These are phyloP conservation scores for Peromyscus polionotus DNA, from an alignment of 2,113 vertebrate genomes.

Conservation along the genomic window DNA sequence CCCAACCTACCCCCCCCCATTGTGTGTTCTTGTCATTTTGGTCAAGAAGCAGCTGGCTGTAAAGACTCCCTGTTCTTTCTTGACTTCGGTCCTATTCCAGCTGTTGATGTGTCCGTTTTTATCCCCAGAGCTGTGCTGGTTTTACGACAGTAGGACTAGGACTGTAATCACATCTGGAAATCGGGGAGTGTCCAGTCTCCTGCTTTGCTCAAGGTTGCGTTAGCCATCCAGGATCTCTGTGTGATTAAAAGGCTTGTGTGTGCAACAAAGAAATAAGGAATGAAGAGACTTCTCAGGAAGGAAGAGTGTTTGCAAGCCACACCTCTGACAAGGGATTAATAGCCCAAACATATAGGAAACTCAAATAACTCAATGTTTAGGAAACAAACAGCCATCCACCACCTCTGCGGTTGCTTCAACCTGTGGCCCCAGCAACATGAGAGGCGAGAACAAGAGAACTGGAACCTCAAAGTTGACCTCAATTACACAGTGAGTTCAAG, in stretches of 20 bases:
- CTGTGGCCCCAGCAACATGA: background rate
- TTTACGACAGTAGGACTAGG: background rate
- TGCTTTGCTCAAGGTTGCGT: background rate
- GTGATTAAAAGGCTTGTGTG: background rate
- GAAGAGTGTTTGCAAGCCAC: background rate
- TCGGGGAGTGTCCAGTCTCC: background rate
- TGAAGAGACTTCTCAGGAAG: background rate
- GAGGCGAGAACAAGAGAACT: background rate
- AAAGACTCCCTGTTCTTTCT: background rate
- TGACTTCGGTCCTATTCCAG: background rate
- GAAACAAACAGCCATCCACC: background rate
- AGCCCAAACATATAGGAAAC: background rate
- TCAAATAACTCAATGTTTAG: background rate
- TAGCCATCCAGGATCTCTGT: background rate
- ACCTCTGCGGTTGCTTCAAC: background rate
- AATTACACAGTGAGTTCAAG: no score
- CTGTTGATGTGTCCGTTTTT: background rate
- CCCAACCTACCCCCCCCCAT: no score
- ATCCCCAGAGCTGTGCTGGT: no score
- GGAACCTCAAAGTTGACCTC: background rate
- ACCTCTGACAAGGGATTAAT: background rate
- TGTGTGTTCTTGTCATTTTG: background rate
- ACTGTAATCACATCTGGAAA: background rate
- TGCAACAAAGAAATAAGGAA: background rate
- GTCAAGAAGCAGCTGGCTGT: background rate